phyloP scores from a whole-genome alignment of 64 coral and sea anemone genomes.

The Cladopsammia gracilis region DNA sequence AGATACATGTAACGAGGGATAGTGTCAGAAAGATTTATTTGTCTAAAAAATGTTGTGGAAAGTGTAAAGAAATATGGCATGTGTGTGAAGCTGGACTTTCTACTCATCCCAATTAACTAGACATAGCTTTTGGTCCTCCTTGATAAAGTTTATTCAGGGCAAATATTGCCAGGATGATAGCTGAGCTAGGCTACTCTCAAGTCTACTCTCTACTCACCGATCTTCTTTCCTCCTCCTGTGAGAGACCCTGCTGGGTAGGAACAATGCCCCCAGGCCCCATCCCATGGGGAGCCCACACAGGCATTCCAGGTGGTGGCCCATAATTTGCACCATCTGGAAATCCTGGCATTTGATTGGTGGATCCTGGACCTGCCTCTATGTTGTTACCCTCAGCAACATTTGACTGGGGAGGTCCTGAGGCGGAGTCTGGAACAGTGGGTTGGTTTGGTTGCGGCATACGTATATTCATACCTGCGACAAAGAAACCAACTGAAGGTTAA shows the following conservation, averaged over 20 bases:
- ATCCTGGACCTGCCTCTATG: not conserved
- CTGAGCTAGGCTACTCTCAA: too few species aligned
- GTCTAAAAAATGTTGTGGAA: too few species aligned
- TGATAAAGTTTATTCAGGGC: too few species aligned
- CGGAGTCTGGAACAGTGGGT: not conserved
- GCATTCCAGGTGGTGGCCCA: constrained; percentile 9
- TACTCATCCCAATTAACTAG: too few species aligned
- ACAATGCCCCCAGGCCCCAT: not conserved
- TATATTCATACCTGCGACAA: constrained; percentile 62
- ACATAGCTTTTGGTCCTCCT: too few species aligned
- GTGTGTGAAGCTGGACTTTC: too few species aligned
- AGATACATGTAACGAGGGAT: too few species aligned
- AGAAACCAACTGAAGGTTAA: too few species aligned
- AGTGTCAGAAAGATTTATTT: too few species aligned
- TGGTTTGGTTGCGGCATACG: constrained; percentile 41
- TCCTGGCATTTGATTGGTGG: not conserved
- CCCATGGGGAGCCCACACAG: constrained; percentile 13
- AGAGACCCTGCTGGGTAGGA: not conserved
- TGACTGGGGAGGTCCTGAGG: not conserved
- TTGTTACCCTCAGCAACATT: not conserved
- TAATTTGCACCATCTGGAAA: not conserved
- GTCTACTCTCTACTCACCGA: constrained; percentile 15
- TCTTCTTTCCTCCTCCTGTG: constrained; percentile 16
- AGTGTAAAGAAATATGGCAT: too few species aligned
- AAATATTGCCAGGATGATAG: not conserved